phyloP scores from a whole-genome alignment of 1,140 invertebrate species.

The Pseudobourletiella spinata region DNA sequence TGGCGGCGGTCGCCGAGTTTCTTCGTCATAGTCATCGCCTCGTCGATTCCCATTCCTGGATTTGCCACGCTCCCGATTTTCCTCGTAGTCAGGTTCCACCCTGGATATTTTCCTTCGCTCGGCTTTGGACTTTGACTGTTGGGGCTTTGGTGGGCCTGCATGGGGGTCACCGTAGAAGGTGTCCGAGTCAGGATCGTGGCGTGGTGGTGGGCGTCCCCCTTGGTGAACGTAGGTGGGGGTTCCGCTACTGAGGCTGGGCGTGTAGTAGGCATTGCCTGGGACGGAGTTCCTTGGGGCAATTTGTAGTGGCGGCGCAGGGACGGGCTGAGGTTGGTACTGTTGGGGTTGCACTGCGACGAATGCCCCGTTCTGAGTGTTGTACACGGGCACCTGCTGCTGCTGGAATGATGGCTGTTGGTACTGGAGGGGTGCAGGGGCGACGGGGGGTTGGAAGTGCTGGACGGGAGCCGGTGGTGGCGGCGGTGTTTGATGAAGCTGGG shows the following conservation, averaged over 20 bases:
- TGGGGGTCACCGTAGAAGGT: constrained; percentile 25
- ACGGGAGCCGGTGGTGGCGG: background rate
- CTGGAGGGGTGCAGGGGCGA: background rate
- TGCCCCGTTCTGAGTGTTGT: background rate
- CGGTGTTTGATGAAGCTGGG: too few species aligned
- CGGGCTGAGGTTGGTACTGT: constrained; percentile 11
- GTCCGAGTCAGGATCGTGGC: constrained; percentile 25
- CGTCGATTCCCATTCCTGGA: background rate
- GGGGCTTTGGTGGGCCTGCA: background rate
- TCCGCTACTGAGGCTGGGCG: background rate
- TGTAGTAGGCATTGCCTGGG: background rate
- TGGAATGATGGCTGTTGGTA: background rate
- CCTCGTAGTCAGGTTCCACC: background rate
- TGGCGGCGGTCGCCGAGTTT: background rate
- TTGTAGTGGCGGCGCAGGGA: background rate
- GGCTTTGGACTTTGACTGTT: constrained; percentile 4
- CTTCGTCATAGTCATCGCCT: constrained; percentile 1
- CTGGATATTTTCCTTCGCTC: background rate
- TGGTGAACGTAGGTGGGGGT: background rate
- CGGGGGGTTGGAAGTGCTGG: background rate
- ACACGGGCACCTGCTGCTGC: background rate
- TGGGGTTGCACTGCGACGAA: constrained; percentile 16
- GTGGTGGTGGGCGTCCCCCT: constrained; percentile 12
- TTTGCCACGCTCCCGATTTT: background rate
- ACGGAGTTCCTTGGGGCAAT: background rate